Percentiles rank a stretch among this genome's conserved stretches.
phyloP scores from a whole-genome alignment of 2,888 invertebrate species.

The Geophilus truncorum region DNA sequence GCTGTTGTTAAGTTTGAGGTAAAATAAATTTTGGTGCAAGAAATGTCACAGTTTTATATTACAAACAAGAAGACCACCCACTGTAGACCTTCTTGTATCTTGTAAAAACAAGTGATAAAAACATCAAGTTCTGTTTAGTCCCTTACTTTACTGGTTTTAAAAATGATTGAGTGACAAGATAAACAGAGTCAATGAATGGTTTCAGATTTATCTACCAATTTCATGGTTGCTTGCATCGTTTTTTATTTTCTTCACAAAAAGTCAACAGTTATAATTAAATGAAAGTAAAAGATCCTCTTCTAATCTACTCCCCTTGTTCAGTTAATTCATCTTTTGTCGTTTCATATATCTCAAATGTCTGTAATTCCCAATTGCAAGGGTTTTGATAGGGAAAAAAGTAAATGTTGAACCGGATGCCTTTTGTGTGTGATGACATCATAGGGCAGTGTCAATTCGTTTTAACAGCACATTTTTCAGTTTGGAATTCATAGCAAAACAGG shows the following conservation, averaged over 20 bases:
- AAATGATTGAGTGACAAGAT: slow-evolving; percentile 16
- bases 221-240: background rate
- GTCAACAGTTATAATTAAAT: background rate
- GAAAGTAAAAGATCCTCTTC: background rate
- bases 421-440: background rate
- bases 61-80: background rate
- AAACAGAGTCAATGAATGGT: background rate
- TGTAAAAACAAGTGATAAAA: slow-evolving; percentile 3
- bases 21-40: background rate
- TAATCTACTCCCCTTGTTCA: background rate
- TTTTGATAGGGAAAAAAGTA: background rate
- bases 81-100: background rate
- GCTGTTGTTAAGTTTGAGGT: too few species aligned
- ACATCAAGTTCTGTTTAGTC: background rate
- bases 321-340: background rate
- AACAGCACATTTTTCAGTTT: background rate
- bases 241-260: background rate
- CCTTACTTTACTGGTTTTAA: background rate
- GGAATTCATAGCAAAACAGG: slow-evolving; percentile 6
- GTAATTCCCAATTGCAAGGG: background rate
- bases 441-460: background rate
- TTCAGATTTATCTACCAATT: background rate
- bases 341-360: too few species aligned
- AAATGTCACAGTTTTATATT: background rate
- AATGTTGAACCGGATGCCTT: slow-evolving; percentile 5